Base-by-base conservation (phyloP, 2,113 vertebrate species). In the Procapra przewalskii region DNA sequence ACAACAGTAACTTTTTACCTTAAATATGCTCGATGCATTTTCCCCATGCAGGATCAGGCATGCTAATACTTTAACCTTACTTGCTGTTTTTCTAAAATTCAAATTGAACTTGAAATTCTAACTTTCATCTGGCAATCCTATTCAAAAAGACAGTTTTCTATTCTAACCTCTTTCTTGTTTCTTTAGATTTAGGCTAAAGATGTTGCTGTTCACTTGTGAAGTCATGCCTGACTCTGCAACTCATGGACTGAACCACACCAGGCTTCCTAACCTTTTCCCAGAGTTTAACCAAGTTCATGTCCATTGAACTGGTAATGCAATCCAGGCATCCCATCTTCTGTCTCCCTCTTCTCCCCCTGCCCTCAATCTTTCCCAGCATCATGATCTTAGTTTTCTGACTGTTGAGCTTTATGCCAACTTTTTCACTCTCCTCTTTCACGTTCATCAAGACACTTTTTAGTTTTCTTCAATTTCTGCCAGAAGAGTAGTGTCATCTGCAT, bases 121-220 rank as follows among this genome's bases (percentile, higher is more conserved):
- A 33, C 23, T 87, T 84, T 97, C 45, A 62, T 54, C 8, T 85
- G 36, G 3, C 27, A 95, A 92, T 16, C 4, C 7, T 94, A 43
- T 79, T 91, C 16, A 85, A 85, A 85, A 85, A 97, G 15, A 27
- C 7, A 67, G 1, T 60, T 85, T 88, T 17, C 7, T 93, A 16
- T 87, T 90, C 15, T 87, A 64, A 23, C 0, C 81, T 55, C 8
- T 19, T 57, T 60, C 12, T 50, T 31, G 16, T 90, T 7, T n/a
- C 23, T 79, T 88, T 88, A 67, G 13, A n/a, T 86, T 88, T 93
- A 71, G 2, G 6, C 3, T 80, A 82, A 92, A 71, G 67, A 71
- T 71, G 9, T 36, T 23, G 4, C 36, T 19, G 19, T 40, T 40
- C n/a, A 40, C 67, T 40, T 71, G 67, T 19, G n/a, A 71, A 71